phyloP scores from a whole-genome alignment of 1,140 invertebrate genomes.

The Sarcophaga bullata region DNA sequence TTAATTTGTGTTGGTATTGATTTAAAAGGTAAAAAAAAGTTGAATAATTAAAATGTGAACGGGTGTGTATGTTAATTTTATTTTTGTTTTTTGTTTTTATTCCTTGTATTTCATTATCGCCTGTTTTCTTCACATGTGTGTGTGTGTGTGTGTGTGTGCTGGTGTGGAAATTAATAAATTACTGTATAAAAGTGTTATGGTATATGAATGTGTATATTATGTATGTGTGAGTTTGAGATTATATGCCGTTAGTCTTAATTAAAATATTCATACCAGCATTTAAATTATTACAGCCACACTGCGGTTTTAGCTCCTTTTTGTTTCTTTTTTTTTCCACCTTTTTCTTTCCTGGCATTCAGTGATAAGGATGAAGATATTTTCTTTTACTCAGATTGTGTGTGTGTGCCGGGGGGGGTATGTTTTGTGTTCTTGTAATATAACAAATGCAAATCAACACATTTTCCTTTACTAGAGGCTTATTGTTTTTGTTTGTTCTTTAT shows the following conservation, averaged over 20 bases:
- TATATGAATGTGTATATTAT: neutral
- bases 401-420: neutral
- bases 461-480: neutral
- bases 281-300: constrained; percentile 31
- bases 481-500: neutral
- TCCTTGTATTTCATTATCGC: neutral
- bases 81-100: neutral
- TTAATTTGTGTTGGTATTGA: neutral
- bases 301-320: constrained; percentile 19
- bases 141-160: no score
- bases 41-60: neutral
- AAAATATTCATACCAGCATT: constrained; percentile 33
- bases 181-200: neutral
- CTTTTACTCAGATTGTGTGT: neutral
- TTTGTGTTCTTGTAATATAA: neutral
- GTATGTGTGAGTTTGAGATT: neutral
- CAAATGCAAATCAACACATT: constrained; percentile 18
- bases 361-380: neutral
- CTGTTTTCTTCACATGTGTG: no score
- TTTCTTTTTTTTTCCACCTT: neutral
- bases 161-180: neutral
- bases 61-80: neutral
- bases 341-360: neutral
- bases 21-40: neutral
- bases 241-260: constrained; percentile 27